Conservation (phyloP, 2,113 vertebrate genomes). For the Macrotis lagotis region DNA sequence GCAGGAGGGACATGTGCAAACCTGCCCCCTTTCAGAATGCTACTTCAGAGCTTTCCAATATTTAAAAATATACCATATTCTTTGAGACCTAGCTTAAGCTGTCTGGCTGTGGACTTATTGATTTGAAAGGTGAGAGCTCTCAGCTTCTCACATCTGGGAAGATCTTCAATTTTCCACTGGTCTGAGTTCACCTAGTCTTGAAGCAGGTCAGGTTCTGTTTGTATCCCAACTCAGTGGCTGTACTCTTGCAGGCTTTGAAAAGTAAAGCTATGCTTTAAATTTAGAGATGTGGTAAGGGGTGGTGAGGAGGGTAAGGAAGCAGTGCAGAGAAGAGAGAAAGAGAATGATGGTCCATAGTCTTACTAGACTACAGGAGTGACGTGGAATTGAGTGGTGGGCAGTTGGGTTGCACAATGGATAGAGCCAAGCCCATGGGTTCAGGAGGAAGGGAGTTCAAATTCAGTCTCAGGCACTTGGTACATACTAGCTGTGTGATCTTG, state of each 20-base stretch:
- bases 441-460: too few species aligned
- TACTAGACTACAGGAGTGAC: background rate
- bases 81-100: background rate
- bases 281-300: background rate
- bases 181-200: background rate
- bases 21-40: conserved; percentile 58
- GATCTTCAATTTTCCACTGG: background rate
- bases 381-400: too few species aligned
- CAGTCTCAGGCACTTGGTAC: too few species aligned
- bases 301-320: background rate
- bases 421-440: too few species aligned
- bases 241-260: background rate
- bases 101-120: background rate
- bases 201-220: background rate
- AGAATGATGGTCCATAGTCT: background rate
- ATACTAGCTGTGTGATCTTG: too few species aligned
- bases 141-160: background rate
- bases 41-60: conserved; percentile 55
- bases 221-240: background rate
- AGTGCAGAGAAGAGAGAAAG: background rate
- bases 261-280: background rate
- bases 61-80: conserved; percentile 1
- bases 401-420: too few species aligned
- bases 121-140: rapidly evolving
- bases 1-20: conserved; percentile 53